phyloP scores from a whole-genome alignment of 2,113 vertebrate genomes.

The Thalassoma bifasciatum region DNA sequence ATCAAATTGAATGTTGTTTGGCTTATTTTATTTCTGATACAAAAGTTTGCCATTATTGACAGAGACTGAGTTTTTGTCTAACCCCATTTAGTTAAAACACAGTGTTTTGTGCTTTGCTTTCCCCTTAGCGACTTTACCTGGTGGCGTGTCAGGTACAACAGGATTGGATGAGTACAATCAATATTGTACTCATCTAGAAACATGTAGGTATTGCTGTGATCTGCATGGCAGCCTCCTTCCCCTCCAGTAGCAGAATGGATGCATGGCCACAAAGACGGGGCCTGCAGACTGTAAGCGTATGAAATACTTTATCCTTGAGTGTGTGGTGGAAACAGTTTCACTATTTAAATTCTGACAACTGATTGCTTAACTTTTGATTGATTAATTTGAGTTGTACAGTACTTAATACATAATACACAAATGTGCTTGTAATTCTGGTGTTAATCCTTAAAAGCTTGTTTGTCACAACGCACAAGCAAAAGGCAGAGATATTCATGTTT shows the following conservation, averaged over 20 bases:
- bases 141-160: conserved; percentile 37
- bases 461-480: not conserved
- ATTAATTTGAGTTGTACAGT: not conserved
- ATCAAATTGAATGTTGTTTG: too few species aligned
- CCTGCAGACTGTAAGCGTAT: conserved; percentile 81
- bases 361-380: not conserved
- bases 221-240: conserved; percentile 71
- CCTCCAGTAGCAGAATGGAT: conserved; percentile 81
- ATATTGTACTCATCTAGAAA: conserved; percentile 40
- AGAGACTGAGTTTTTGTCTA: not conserved
- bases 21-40: not conserved
- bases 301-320: not conserved
- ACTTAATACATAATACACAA: not conserved
- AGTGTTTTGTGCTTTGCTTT: conserved; percentile 17
- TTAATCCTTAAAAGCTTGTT: not conserved
- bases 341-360: not conserved
- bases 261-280: conserved; percentile 83
- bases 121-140: conserved; percentile 44
- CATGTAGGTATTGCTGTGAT: conserved; percentile 67
- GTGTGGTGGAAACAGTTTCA: not conserved
- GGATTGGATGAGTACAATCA: conserved; percentile 55
- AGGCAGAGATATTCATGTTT: not conserved
- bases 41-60: not conserved
- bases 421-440: too few species aligned
- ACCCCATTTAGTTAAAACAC: not conserved